Evolutionary conservation across 2,797 vertebrate genomes (phyloP).

Genomic region (Schizopygopsis malacanthus): DNA sequence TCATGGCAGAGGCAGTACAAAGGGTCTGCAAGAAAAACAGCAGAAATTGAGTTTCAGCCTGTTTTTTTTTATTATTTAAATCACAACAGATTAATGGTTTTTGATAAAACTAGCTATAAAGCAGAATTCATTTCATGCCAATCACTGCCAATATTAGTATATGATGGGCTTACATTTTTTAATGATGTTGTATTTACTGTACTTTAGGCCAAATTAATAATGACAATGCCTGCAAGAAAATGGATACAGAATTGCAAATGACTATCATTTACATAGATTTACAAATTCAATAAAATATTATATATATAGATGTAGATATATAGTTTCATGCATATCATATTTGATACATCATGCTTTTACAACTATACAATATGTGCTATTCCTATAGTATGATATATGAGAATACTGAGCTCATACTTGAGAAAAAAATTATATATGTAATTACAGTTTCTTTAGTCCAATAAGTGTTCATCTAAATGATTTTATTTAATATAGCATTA

Average conservation of each 20-base stretch:
- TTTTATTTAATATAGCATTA: background rate
- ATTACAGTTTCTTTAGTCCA: background rate
- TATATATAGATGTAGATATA: background rate
- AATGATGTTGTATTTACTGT: background rate
- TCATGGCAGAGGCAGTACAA: conserved; percentile 38
- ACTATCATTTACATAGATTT: background rate
- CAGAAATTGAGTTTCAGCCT: conserved; percentile 10
- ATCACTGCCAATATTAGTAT: background rate
- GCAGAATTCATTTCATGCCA: background rate
- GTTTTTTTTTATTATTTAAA: background rate
- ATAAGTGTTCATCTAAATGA: background rate
- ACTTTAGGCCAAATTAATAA: background rate
- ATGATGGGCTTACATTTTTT: background rate
- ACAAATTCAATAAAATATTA: background rate
- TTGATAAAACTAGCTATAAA: background rate
- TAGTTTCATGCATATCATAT: background rate
- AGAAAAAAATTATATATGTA: background rate
- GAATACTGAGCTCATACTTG: background rate
- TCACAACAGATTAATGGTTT: background rate
- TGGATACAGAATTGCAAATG: background rate
- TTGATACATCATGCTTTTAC: background rate
- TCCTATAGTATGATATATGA: background rate
- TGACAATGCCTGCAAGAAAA: background rate
- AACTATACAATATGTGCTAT: too few species aligned
- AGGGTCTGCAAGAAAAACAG: conserved; percentile 28